Conservation (phyloP, 2,113 vertebrate species). For the Myrmophylax atrothorax region DNA sequence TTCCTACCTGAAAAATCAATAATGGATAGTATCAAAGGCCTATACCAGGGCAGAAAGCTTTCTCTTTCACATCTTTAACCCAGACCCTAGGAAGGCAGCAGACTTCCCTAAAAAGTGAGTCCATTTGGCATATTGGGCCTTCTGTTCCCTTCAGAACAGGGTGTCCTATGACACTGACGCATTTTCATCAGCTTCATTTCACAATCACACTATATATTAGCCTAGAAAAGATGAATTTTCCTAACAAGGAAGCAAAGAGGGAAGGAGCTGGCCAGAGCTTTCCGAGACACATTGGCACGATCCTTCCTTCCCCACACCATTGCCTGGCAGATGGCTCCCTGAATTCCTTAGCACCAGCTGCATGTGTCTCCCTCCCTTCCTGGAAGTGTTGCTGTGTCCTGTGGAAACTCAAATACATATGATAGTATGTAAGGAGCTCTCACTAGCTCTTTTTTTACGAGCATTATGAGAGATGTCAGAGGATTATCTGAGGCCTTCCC, state of each 20-base stretch:
- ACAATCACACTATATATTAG: neutral
- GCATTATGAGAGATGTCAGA: neutral
- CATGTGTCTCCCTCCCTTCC: neutral
- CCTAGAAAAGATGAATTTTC: neutral
- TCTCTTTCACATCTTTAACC: neutral
- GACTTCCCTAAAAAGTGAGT: neutral
- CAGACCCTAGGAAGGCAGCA: no score
- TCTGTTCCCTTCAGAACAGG: neutral
- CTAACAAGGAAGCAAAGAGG: neutral
- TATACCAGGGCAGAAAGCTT: neutral
- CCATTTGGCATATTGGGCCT: neutral
- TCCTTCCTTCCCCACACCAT: neutral
- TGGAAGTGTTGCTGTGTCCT: neutral
- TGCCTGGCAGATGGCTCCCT: neutral
- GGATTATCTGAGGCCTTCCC: slow-evolving; percentile 22
- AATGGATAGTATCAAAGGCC: neutral
- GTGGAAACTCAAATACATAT: neutral
- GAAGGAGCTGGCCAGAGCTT: neutral
- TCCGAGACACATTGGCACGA: neutral
- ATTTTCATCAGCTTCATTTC: neutral
- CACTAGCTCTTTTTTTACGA: neutral
- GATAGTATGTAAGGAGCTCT: neutral
- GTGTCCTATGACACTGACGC: neutral
- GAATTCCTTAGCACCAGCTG: neutral
- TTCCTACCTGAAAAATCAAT: neutral